Base-by-base conservation (phyloP, 2,113 vertebrate species). In the Oxyura jamaicensis region DNA sequence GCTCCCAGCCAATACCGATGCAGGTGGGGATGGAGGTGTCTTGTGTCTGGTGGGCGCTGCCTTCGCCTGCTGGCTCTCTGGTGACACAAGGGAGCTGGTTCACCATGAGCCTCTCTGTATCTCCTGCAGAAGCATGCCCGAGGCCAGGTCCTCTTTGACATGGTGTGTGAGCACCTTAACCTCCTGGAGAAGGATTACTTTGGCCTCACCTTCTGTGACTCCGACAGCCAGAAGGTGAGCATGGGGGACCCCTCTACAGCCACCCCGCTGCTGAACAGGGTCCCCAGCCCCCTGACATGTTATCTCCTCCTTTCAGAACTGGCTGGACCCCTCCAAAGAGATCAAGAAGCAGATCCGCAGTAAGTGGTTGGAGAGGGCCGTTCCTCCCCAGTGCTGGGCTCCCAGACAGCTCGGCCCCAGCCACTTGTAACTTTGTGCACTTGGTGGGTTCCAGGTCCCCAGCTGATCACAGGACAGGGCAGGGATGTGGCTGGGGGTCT, bases 341-440 rank as follows among this genome's bases (percentile, higher is more conserved):
- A 99, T 99, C 97, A 99, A 99, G 98, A 99, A 99, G 97, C 99
- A 99, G 98, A 99, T 99, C 96, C 98, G 98, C 97, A 99, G 99
- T 99, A 97, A 99, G 99, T 99, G 81, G 87, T 55, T 8, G 3
- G 44, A 33, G 44, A 63, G 5, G 23, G 25, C 71, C 31, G 12
- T 6, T 72, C 28, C 26, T 63, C 33, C 50, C 13, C 56, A 18
- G 22, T 39, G 48, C 46, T 15, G 29, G 46, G 56, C 36, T 92
- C 25, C 71, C 1, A 3, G 48, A 2, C 46, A 36, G 72, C 66
- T 96, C 2, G 0, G 31, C 21, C 39, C 53, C 53, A 42, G 53
- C 29, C 22, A 6, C n/a, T 53, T 72, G 19, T 39, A 53, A 36
- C 26, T 72, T 21, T 39, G 36, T 72, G 35, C 35, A 26, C 19